Conservation (phyloP, 2,888 invertebrate species). For the Alloscopus bannaensis region DNA sequence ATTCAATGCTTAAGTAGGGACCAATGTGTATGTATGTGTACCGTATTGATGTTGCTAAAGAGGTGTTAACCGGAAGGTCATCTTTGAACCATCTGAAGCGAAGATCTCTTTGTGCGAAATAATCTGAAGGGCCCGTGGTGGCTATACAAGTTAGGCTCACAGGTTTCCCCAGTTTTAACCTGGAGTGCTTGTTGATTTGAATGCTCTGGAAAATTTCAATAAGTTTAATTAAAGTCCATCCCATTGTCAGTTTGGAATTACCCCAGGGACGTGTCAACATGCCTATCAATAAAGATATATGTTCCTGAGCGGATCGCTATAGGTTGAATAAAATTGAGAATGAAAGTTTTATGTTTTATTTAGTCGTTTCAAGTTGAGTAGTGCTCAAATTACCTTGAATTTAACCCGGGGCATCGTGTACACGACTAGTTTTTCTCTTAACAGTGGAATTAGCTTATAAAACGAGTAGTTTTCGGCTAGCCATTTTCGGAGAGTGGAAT, state of each 20-base stretch:
- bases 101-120: slow-evolving; percentile 36
- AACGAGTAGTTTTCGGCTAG: slow-evolving; percentile 8
- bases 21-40: background rate
- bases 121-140: slow-evolving; percentile 37
- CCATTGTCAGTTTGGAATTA: slow-evolving; percentile 14
- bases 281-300: background rate
- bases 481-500: no score
- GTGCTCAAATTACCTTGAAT: slow-evolving; percentile 46
- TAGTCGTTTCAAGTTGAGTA: background rate
- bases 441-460: slow-evolving; percentile 17
- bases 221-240: slow-evolving; percentile 25
- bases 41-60: slow-evolving; percentile 43
- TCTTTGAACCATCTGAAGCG: slow-evolving; percentile 68
- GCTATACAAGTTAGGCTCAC: slow-evolving; percentile 43
- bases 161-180: slow-evolving; percentile 35
- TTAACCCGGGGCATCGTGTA: slow-evolving; percentile 41
- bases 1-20: background rate
- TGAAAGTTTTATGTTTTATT: no score
- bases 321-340: background rate
- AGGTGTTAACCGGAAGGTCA: slow-evolving; percentile 62
- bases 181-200: slow-evolving; percentile 27
- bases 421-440: slow-evolving; percentile 3
- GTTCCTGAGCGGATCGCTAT: no score
- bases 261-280: slow-evolving; percentile 19
- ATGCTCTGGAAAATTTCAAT: slow-evolving; percentile 47